A percentile compares a stretch with the other conserved stretches of the same genome.
Evolutionary conservation across 2,113 vertebrate genomes (phyloP).

Genomic region (Burhinus oedicnemus): DNA sequence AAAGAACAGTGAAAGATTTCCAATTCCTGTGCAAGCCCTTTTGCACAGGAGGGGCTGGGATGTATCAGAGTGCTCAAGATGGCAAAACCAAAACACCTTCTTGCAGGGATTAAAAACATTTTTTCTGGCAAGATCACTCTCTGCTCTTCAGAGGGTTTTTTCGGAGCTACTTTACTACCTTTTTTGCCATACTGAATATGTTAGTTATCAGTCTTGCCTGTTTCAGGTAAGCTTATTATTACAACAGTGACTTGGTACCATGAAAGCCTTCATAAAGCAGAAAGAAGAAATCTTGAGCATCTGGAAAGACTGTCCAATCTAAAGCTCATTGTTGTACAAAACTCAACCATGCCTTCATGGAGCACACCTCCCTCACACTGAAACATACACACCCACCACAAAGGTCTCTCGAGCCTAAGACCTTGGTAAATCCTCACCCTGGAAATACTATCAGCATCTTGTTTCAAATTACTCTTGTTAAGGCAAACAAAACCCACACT

Average conservation of each 20-base stretch:
- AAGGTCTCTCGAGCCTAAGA: background rate
- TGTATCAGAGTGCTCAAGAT: background rate
- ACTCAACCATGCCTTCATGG: background rate
- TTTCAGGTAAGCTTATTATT: background rate
- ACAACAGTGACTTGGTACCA: background rate
- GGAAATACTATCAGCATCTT: background rate
- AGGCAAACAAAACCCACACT: background rate
- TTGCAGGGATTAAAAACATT: background rate
- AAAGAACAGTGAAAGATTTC: background rate
- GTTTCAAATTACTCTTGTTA: background rate
- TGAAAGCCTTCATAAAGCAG: background rate
- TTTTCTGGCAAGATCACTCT: background rate
- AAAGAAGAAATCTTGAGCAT: background rate
- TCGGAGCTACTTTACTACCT: background rate
- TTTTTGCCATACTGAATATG: background rate
- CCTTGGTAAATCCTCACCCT: background rate
- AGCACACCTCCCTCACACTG: background rate
- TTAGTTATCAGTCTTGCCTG: background rate
- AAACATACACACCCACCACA: background rate
- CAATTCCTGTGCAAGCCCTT: background rate
- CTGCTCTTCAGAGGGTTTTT: background rate
- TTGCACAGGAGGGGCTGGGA: background rate
- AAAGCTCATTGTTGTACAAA: background rate
- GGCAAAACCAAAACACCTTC: background rate
- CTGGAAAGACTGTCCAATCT: background rate